phyloP scores from a whole-genome alignment of 2,888 invertebrate species.

The Altica lythri region DNA sequence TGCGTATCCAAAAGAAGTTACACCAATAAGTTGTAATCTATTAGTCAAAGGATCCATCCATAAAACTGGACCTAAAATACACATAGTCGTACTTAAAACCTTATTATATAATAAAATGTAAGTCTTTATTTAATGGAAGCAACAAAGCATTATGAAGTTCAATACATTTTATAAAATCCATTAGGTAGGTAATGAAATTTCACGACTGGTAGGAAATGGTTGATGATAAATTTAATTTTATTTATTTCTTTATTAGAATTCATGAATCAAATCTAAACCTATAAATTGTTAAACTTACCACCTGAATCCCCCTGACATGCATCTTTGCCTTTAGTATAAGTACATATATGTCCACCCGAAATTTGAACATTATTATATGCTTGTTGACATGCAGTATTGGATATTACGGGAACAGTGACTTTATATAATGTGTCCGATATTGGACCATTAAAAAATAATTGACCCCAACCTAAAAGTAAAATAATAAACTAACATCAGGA shows the following conservation, averaged over 20 bases:
- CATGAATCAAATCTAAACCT: too few species aligned
- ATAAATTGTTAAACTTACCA: slow-evolving; percentile 28
- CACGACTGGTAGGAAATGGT: too few species aligned
- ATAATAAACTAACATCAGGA: background rate
- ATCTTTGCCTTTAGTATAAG: slow-evolving; percentile 44
- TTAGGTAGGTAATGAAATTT: too few species aligned
- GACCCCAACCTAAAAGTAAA: slow-evolving; percentile 66
- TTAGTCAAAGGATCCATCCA: slow-evolving; percentile 58
- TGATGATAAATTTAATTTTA: too few species aligned
- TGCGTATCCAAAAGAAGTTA: slow-evolving; percentile 62
- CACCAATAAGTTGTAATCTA: slow-evolving; percentile 57
- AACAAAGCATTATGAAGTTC: too few species aligned
- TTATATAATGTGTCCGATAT: slow-evolving; percentile 60
- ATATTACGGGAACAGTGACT: slow-evolving; percentile 61
- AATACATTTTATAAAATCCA: too few species aligned
- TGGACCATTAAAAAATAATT: slow-evolving; percentile 58
- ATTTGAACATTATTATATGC: slow-evolving; percentile 34
- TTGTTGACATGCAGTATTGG: slow-evolving; percentile 56
- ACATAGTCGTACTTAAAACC: background rate
- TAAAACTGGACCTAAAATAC: slow-evolving; percentile 44
- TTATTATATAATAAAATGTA: too few species aligned
- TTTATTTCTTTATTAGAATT: too few species aligned
- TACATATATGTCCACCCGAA: slow-evolving; percentile 47
- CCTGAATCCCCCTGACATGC: slow-evolving; percentile 48
- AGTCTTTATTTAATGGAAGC: too few species aligned